These are phyloP conservation scores for Phyllopteryx taeniolatus DNA, from an alignment of 2,113 vertebrate genomes.

Conservation along the genomic window DNA sequence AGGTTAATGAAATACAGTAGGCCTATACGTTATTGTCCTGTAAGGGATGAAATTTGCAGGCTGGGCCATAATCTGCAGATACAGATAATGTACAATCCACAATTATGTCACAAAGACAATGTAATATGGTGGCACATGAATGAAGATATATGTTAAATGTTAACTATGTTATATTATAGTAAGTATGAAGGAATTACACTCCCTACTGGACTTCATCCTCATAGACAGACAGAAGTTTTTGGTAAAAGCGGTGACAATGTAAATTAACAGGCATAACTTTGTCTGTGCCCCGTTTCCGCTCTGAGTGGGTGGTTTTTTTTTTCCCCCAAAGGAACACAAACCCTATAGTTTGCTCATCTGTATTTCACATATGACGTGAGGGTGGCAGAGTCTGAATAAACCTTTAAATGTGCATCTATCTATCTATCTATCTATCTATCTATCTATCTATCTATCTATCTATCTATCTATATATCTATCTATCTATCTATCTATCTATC, in stretches of 20 bases:
- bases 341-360: slow-evolving; percentile 59
- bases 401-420: neutral
- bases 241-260: neutral
- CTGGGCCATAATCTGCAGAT: neutral
- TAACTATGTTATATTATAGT: neutral
- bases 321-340: slow-evolving; percentile 49
- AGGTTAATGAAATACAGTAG: too few relatives aligned
- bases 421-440: neutral
- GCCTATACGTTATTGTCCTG: too few relatives aligned
- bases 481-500: too few relatives aligned
- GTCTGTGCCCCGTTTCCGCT: slow-evolving; percentile 46
- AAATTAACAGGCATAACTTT: slow-evolving; percentile 36
- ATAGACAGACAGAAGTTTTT: neutral
- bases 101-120: neutral
- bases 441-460: neutral
- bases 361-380: slow-evolving; percentile 51
- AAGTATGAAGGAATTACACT: neutral
- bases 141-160: too few relatives aligned
- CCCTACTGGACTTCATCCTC: neutral
- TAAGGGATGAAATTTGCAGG: neutral
- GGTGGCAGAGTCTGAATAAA: neutral
- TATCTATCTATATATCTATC: neutral
- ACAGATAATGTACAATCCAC: neutral
- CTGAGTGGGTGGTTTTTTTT: slow-evolving; percentile 63
- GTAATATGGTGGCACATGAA: neutral